Conservation (phyloP, 2,888 invertebrate genomes). For the Halictus quadricinctus region DNA sequence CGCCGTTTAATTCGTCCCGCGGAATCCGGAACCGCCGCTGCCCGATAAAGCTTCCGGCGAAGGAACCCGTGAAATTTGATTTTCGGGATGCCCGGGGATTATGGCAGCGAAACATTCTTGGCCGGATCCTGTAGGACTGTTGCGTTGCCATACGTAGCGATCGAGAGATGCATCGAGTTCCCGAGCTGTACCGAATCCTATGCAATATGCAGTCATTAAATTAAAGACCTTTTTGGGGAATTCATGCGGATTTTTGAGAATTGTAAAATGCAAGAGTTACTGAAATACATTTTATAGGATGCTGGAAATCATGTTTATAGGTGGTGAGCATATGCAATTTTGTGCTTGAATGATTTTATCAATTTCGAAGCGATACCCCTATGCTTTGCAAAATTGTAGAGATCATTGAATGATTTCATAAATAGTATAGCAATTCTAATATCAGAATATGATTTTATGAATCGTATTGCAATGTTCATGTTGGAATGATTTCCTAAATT, state of each 20-base stretch:
- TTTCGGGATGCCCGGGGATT: not conserved
- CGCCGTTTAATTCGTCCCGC: conserved; percentile 38
- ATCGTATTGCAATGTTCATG: no score
- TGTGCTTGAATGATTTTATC: no score
- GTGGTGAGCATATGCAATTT: not conserved
- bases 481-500: no score
- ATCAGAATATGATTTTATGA: no score
- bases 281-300: not conserved
- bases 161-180: conserved; percentile 1
- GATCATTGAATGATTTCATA: no score
- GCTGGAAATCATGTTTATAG: not conserved
- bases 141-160: not conserved
- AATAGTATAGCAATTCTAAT: no score
- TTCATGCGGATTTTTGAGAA: not conserved
- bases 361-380: no score
- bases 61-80: conserved; percentile 34
- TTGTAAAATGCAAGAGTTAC: not conserved
- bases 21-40: conserved; percentile 5
- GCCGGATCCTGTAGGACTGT: not conserved
- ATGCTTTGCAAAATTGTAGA: no score
- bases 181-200: not conserved
- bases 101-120: not conserved
- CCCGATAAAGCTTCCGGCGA: conserved; percentile 36
- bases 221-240: not conserved
- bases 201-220: not conserved